A percentile compares a stretch with the other conserved stretches of the same genome.
Evolutionary conservation across 1,140 invertebrate genomes (phyloP).

Genomic region (Magallana gigas): DNA sequence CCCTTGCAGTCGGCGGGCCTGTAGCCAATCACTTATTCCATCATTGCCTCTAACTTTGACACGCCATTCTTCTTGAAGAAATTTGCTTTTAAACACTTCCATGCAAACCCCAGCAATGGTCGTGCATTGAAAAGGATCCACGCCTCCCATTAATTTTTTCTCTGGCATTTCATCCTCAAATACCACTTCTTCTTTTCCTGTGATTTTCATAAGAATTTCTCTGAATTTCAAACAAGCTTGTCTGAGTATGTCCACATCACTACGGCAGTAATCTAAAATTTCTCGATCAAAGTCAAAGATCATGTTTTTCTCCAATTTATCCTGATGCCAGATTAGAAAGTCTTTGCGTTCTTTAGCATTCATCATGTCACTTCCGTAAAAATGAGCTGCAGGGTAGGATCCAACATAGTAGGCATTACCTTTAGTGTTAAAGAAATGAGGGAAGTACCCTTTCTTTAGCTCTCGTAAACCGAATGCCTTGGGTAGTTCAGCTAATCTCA

Average conservation of each 20-base stretch:
- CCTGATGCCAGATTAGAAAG: conserved; percentile 54
- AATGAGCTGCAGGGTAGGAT: conserved; percentile 25
- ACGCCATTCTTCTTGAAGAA: conserved; percentile 52
- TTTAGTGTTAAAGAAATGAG: conserved; percentile 51
- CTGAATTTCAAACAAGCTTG: conserved; percentile 51
- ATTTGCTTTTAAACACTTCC: conserved; percentile 51
- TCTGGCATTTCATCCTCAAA: conserved; percentile 26
- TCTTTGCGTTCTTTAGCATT: conserved; percentile 7
- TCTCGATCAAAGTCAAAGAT: conserved; percentile 51
- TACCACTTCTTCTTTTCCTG: background rate
- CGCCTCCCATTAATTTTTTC: background rate
- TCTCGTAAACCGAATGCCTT: conserved; percentile 47
- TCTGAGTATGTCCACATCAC: conserved; percentile 53
- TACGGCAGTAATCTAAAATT: conserved; percentile 45
- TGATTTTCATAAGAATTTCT: conserved; percentile 45
- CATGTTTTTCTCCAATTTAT: background rate
- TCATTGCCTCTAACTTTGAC: conserved; percentile 32
- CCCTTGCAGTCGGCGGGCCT: background rate
- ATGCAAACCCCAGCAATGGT: conserved; percentile 59
- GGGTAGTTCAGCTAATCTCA: conserved; percentile 45
- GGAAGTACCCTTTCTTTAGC: conserved; percentile 57
- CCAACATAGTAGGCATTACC: conserved; percentile 50
- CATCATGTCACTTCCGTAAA: conserved; percentile 49
- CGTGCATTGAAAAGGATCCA: conserved; percentile 56
- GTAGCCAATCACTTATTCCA: background rate